Evolutionary conservation across 2,888 invertebrate species (phyloP), one percentile per base, ranked within the genome.

Genomic region (Antheraea assamensis): DNA sequence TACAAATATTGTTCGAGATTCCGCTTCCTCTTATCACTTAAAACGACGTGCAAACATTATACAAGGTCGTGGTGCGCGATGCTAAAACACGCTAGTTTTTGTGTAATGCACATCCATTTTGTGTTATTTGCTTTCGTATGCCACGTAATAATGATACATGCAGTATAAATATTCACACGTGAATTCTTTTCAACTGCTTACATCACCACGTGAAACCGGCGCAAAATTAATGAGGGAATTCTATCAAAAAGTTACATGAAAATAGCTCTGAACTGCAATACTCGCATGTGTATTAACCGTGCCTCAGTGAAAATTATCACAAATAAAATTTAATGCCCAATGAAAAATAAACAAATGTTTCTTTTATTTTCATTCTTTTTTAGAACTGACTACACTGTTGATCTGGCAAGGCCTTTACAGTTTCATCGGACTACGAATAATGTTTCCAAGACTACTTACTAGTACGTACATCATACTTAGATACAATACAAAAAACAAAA

Each of bases 31-130:
- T 35, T 68, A 35, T 68, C 35, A 35, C 13, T 68, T 68, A 68
- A 68, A 4, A n/a, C 35, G 66, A 68, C 5, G 21, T 71, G 35
- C 15, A 55, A 71, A 58, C 24, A 35, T 27, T 31, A 35, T 58
- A 74, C 82, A 86, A 85, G 85, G 85, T 79, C 82, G 77, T 71
- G 55, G 71, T 24, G 77, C 75, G 77, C 71, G 75, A 75, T 75
- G 75, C 71, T 64, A 72, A 75, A 78, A 70, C 76, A 75, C 75
- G 73, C 74, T 61, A 79, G 76, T 85, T 83, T 83, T 81, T 83
- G 78, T 81, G 81, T 73, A 79, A 79, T 82, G 82, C 81, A 80
- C 80, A 83, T 84, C 82, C 81, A 81, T 79, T 76, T 79, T 75
- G 81, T 75, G 81, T 81, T 80, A 82, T 80, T 79, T 77, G 76